Conservation (phyloP, 2,888 invertebrate genomes). For the Nipponacmea schrenckii region DNA sequence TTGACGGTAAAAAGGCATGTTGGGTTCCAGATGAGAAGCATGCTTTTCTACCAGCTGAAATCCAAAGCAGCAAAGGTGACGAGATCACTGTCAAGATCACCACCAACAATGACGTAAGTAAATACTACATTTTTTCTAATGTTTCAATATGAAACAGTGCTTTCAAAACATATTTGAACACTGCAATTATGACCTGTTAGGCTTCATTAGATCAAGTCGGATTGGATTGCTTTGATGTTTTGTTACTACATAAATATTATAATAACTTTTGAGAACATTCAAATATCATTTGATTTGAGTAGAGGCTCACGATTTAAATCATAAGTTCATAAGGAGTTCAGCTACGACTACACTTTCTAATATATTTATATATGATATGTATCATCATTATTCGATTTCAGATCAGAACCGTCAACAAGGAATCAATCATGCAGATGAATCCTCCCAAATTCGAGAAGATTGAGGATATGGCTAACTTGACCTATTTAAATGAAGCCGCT, state of each 20-base stretch:
- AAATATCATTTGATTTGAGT: too few relatives aligned
- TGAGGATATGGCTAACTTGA: conserved; percentile 61
- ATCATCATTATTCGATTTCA: conserved; percentile 60
- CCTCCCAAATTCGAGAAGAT: conserved; percentile 92
- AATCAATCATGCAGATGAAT: conserved; percentile 88
- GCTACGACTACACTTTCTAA: too few relatives aligned
- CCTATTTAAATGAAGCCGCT: conserved; percentile 61
- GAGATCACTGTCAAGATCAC: conserved; percentile 91
- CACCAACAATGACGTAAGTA: conserved; percentile 69
- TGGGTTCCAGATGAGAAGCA: conserved; percentile 99
- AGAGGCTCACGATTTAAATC: too few relatives aligned
- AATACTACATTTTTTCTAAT: not conserved
- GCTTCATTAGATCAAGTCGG: too few relatives aligned
- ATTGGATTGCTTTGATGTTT: too few relatives aligned
- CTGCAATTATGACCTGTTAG: too few relatives aligned
- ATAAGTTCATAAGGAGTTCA: too few relatives aligned
- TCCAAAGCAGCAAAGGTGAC: conserved; percentile 98
- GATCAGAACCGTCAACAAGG: conserved; percentile 85
- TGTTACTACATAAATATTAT: too few relatives aligned
- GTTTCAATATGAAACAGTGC: too few relatives aligned
- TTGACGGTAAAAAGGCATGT: conserved; percentile 88
- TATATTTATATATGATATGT: too few relatives aligned
- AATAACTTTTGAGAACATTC: too few relatives aligned
- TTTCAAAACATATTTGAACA: too few relatives aligned
- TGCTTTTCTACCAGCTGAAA: conserved; percentile 96